Conservation (phyloP, 2,113 vertebrate genomes). For the Muscicapa adusta region DNA sequence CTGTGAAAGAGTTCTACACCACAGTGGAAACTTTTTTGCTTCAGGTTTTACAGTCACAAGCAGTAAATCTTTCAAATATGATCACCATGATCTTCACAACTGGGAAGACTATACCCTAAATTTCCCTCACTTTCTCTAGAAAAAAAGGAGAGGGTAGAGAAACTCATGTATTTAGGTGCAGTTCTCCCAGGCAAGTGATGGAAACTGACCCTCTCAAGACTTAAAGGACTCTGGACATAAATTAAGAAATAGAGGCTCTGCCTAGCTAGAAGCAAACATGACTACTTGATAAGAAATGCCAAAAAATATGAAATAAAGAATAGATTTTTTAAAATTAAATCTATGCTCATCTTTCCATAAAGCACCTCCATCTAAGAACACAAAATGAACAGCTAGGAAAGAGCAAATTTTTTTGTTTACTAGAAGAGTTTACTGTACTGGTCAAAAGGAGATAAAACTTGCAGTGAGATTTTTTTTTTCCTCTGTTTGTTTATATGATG, state of each 20-base stretch:
- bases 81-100: not conserved
- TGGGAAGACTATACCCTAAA: not conserved
- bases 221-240: not conserved
- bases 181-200: not conserved
- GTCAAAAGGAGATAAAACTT: not conserved
- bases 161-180: not conserved
- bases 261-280: not conserved
- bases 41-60: not conserved
- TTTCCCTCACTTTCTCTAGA: not conserved
- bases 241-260: not conserved
- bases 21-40: not conserved
- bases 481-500: not conserved
- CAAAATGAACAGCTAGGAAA: not conserved
- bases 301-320: not conserved
- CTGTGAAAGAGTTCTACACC: not conserved
- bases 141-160: not conserved
- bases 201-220: not conserved
- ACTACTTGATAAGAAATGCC: not conserved
- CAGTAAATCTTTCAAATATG: not conserved
- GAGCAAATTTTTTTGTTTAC: not conserved
- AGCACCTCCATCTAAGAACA: not conserved
- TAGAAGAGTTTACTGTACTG: not conserved
- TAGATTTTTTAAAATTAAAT: not conserved
- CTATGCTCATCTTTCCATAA: not conserved
- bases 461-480: not conserved